These are phyloP conservation scores for Drosophila paranaensis DNA, from an alignment of 2,888 invertebrate genomes.

Conservation along the genomic window DNA sequence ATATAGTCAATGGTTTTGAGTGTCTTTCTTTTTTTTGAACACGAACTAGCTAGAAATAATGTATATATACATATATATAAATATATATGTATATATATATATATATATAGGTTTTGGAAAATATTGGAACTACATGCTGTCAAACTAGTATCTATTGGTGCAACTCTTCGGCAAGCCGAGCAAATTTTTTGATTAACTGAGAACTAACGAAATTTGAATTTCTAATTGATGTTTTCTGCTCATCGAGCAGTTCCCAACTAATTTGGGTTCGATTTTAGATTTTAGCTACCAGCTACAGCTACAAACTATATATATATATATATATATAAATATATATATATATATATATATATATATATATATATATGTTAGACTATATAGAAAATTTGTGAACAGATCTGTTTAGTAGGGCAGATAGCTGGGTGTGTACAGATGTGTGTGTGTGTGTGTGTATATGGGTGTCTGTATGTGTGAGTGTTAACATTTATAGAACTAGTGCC, in stretches of 20 bases:
- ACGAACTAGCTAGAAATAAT: constrained; percentile 2
- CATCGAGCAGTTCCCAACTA: constrained; percentile 41
- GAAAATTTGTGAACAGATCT: constrained; percentile 42
- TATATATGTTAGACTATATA: constrained; percentile 12
- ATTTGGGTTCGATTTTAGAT: constrained; percentile 32
- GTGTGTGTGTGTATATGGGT: neutral
- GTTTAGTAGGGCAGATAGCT: constrained; percentile 34
- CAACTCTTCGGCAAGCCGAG: constrained; percentile 35
- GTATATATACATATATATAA: neutral
- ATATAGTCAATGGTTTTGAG: neutral
- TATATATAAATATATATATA: constrained; percentile 13
- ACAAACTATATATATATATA: constrained; percentile 29
- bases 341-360: constrained; percentile 6
- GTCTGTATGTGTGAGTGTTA: neutral
- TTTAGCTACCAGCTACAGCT: constrained; percentile 45
- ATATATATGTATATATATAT: neutral
- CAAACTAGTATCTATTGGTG: constrained; percentile 15
- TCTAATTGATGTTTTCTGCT: neutral
- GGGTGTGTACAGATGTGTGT: constrained; percentile 23
- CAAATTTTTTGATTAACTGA: constrained; percentile 9
- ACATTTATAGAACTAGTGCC: constrained; percentile 10
- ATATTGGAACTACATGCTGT: constrained; percentile 18
- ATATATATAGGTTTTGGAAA: constrained; percentile 1
- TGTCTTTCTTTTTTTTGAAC: neutral
- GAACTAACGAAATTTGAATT: constrained; percentile 6